Conservation (phyloP, 2,888 invertebrate genomes). For the Scrobipalpa costella region DNA sequence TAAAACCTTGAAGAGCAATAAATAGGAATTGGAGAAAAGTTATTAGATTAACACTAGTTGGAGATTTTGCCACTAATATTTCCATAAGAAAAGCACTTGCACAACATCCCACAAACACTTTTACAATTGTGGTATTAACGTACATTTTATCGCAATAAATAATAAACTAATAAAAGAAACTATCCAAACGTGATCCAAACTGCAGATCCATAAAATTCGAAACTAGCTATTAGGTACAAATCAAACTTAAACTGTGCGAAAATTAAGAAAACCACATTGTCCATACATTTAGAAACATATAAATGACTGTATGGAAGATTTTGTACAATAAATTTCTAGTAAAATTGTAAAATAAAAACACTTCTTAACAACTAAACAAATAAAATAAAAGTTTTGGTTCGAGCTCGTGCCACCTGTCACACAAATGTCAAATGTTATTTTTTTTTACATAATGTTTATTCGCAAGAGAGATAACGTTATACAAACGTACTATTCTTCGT, state of each 20-base stretch:
- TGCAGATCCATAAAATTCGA: not conserved
- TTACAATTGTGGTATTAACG: conserved; percentile 45
- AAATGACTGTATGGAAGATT: not conserved
- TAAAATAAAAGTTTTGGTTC: not conserved
- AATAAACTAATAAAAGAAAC: not conserved
- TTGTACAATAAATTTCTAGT: not conserved
- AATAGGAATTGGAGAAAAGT: conserved; percentile 72
- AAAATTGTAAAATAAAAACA: not conserved
- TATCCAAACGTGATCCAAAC: too few relatives aligned
- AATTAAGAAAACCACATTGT: not conserved
- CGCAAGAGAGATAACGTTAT: not conserved
- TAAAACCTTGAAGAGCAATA: conserved; percentile 63
- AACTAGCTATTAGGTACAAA: not conserved
- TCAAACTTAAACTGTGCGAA: not conserved
- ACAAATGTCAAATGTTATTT: too few relatives aligned
- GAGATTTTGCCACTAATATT: conserved; percentile 63
- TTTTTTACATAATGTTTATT: too few relatives aligned
- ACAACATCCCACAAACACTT: conserved; percentile 69
- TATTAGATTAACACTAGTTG: conserved; percentile 65
- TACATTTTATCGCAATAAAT: conserved; percentile 45
- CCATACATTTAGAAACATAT: not conserved
- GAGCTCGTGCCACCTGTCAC: too few relatives aligned
- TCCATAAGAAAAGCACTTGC: conserved; percentile 71
- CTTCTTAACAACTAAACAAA: conserved; percentile 1
- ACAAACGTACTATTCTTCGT: not conserved